These are phyloP conservation scores for Venusia cambrica DNA, from an alignment of 2,888 invertebrate species.

Conservation along the genomic window DNA sequence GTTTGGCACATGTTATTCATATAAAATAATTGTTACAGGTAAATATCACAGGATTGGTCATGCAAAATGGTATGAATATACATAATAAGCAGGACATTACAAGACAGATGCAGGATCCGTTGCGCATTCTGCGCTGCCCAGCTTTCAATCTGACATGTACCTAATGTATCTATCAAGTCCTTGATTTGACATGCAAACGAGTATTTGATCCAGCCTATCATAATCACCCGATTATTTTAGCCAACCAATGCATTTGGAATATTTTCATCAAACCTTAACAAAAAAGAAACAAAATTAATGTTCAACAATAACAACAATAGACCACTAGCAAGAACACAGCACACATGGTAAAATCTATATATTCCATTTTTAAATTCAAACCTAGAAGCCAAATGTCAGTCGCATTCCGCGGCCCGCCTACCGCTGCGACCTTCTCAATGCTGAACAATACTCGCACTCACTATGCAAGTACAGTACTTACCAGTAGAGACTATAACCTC, in stretches of 20 bases:
- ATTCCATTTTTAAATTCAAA: slow-evolving; percentile 26
- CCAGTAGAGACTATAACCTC: slow-evolving; percentile 8
- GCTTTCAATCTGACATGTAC: slow-evolving; percentile 14
- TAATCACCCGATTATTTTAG: too few relatives aligned
- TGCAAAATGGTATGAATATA: slow-evolving; percentile 3
- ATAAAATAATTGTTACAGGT: slow-evolving; percentile 31
- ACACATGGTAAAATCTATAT: too few relatives aligned
- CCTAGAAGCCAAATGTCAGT: slow-evolving; percentile 49
- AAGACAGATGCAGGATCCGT: not conserved
- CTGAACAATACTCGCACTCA: slow-evolving; percentile 41
- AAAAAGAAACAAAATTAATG: too few relatives aligned
- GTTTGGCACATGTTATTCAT: too few relatives aligned
- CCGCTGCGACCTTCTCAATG: slow-evolving; percentile 69
- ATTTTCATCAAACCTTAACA: too few relatives aligned
- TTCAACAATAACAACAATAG: too few relatives aligned
- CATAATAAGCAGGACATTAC: too few relatives aligned
- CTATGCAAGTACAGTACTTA: slow-evolving; percentile 13
- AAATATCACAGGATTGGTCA: slow-evolving; percentile 11
- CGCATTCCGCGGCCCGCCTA: slow-evolving; percentile 52
- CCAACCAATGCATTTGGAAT: too few relatives aligned
- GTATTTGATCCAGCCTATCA: too few relatives aligned
- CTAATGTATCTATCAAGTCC: slow-evolving; percentile 6
- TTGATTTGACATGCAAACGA: slow-evolving; percentile 2
- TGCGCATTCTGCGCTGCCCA: slow-evolving; percentile 6
- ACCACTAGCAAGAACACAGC: too few relatives aligned